A percentile compares a stretch with the other conserved stretches of the same genome.
Conservation (phyloP, 2,797 vertebrate species). For the Mormyrops boulengeri region DNA sequence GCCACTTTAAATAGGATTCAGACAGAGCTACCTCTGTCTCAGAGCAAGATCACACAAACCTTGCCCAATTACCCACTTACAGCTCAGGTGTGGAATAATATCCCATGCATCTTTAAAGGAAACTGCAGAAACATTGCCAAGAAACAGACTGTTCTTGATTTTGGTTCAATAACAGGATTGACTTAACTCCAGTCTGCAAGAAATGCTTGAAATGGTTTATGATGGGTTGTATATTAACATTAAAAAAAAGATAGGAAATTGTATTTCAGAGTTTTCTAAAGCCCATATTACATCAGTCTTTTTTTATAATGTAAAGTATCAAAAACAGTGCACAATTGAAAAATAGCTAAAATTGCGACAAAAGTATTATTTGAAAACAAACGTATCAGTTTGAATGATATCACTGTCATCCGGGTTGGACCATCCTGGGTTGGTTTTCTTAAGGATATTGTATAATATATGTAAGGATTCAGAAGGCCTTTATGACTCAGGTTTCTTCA, state of each 20-base stretch:
- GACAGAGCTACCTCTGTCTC: not conserved
- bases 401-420: not conserved
- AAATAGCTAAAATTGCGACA: not conserved
- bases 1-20: not conserved
- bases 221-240: not conserved
- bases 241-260: not conserved
- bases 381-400: not conserved
- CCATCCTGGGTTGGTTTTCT: not conserved
- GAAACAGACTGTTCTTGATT: slow-evolving; percentile 19
- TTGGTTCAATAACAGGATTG: not conserved
- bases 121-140: not conserved
- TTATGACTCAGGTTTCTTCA: not conserved
- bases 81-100: slow-evolving; percentile 23
- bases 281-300: not conserved
- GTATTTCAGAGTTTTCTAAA: not conserved
- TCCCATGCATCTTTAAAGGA: not conserved
- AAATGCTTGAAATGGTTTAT: not conserved
- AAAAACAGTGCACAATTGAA: not conserved
- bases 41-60: not conserved
- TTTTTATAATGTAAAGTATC: not conserved
- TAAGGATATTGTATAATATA: not conserved
- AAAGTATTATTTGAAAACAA: not conserved
- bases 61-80: slow-evolving; percentile 5
- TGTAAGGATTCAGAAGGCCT: not conserved
- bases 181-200: not conserved